Evolutionary conservation across 2,888 invertebrate species (phyloP), one percentile per base, ranked within the genome.

Genomic region (Choreutis nemorana): DNA sequence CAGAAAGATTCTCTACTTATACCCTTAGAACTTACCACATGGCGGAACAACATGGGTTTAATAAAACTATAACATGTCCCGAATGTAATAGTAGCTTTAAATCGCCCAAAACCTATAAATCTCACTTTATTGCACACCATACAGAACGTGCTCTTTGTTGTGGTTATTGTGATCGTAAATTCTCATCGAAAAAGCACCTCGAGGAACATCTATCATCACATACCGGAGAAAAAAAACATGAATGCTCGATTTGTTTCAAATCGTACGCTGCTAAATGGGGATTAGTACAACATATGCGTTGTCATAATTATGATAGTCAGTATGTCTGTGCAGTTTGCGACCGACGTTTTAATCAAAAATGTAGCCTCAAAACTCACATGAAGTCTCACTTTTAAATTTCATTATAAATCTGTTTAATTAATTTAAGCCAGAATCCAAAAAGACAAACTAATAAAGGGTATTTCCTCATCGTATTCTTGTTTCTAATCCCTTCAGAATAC

Each of bases 351-450:
- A 31, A 31, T 14, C 34, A 34, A 13, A 10, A 24, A 30, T 50
- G 57, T 2, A 53, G 56, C 28, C 61, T 58, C 54, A 53, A 56
- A 31, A 48, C 48, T 4, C 64, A 64, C 40, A 60, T 64, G 59
- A 59, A 58, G 28, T 48, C 61, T 1, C 50, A 61, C 13, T n/a
- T n/a, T n/a, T n/a, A n/a, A n/a, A n/a, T n/a, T n/a, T n/a, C n/a
- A n/a, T n/a, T n/a, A n/a, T n/a, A n/a, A n/a, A n/a, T n/a, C n/a
- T n/a, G n/a, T n/a, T n/a, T n/a, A n/a, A n/a, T n/a, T n/a, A n/a
- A n/a, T n/a, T n/a, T n/a, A n/a, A n/a, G n/a, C n/a, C n/a, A n/a
- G n/a, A n/a, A n/a, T n/a, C n/a, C n/a, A n/a, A n/a, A n/a, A n/a
- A n/a, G n/a, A n/a, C n/a, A n/a, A n/a, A n/a, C n/a, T n/a, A n/a